A percentile compares a stretch with the other conserved stretches of the same genome.
Evolutionary conservation across 2,113 vertebrate genomes (phyloP).

Genomic region (Zapornia atra): DNA sequence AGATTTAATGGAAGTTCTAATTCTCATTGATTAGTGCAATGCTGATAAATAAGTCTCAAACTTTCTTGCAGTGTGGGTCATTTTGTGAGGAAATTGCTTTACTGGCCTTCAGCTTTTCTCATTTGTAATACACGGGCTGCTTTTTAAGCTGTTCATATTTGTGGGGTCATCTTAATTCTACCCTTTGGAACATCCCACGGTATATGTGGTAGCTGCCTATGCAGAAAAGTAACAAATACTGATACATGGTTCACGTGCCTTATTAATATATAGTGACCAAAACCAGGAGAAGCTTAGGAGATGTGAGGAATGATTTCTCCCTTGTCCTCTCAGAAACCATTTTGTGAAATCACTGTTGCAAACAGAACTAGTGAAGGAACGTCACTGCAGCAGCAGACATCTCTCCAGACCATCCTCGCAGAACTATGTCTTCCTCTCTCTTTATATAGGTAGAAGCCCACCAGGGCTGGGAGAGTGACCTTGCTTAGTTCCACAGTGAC

Average conservation of each 20-base stretch:
- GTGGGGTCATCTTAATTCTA: not conserved
- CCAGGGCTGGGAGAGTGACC: not conserved
- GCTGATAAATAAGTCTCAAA: not conserved
- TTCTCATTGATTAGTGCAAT: not conserved
- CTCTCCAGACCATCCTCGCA: not conserved
- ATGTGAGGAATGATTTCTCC: not conserved
- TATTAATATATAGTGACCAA: not conserved
- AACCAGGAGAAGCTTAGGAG: not conserved
- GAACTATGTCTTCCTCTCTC: not conserved
- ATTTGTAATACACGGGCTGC: not conserved
- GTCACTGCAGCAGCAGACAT: not conserved
- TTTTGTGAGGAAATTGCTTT: not conserved
- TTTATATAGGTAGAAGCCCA: not conserved
- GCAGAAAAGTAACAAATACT: not conserved
- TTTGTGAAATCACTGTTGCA: not conserved
- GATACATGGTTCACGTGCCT: not conserved
- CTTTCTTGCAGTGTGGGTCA: not conserved
- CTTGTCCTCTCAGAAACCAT: not conserved
- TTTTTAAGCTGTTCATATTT: not conserved
- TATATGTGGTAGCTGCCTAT: not conserved
- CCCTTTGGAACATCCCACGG: not conserved
- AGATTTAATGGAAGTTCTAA: not conserved
- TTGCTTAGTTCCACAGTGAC: not conserved
- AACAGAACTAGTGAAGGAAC: not conserved
- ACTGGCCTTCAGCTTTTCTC: not conserved